Conservation (phyloP, 2,113 vertebrate genomes). For the Isichthys henryi region DNA sequence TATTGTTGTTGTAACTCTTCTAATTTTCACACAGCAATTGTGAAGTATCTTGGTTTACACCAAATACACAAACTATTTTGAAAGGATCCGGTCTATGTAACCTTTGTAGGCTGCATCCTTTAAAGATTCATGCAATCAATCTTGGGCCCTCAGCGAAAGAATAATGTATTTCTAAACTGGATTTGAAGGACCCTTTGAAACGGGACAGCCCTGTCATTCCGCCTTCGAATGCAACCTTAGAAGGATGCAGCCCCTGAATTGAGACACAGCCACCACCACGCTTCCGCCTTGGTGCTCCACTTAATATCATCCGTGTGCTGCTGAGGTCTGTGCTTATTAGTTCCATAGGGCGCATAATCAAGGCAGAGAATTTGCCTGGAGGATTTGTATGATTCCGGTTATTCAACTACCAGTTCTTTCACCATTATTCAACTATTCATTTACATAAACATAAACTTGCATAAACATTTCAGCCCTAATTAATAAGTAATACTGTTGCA, state of each 20-base stretch:
- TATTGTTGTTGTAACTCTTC: too few relatives aligned
- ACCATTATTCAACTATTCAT: background rate
- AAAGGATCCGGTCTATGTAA: too few relatives aligned
- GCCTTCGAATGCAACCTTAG: background rate
- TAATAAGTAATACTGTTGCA: background rate
- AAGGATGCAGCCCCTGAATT: background rate
- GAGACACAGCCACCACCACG: background rate
- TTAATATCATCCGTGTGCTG: background rate
- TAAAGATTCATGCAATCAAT: background rate
- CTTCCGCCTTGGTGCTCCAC: background rate
- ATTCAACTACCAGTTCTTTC: background rate
- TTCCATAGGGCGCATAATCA: background rate
- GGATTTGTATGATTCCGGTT: background rate
- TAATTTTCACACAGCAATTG: too few relatives aligned
- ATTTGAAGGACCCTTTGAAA: background rate
- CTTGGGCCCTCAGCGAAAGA: background rate
- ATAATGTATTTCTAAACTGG: background rate
- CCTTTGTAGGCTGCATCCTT: background rate
- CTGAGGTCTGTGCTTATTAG: background rate
- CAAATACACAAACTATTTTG: too few relatives aligned
- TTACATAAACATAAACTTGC: background rate
- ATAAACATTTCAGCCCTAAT: background rate
- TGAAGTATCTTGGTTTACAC: too few relatives aligned
- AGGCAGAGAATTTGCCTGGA: background rate
- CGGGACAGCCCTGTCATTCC: background rate